phyloP scores from a whole-genome alignment of 2,888 invertebrate genomes.

The Sinopyrophorus schimmeli region DNA sequence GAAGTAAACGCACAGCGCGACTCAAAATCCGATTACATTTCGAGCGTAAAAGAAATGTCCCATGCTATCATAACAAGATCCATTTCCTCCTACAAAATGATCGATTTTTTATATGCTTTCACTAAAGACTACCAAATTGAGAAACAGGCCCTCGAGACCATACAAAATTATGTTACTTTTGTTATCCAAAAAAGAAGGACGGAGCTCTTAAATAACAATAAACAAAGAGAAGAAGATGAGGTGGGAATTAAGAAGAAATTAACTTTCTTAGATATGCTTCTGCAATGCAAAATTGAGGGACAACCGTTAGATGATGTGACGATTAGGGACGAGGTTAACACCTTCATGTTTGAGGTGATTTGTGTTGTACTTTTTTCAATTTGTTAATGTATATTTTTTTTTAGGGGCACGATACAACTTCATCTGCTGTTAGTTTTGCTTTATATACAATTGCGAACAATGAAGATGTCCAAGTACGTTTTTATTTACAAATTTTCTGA shows the following conservation, averaged over 20 bases:
- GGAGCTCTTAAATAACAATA: conserved; percentile 36
- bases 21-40: conserved; percentile 71
- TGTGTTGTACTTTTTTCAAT: neutral
- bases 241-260: conserved; percentile 59
- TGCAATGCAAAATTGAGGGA: conserved; percentile 60
- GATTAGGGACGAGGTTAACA: conserved; percentile 72
- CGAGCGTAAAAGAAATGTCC: conserved; percentile 64
- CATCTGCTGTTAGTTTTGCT: conserved; percentile 55
- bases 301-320: conserved; percentile 61
- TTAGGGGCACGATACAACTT: conserved; percentile 58
- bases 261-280: conserved; percentile 69
- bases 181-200: conserved; percentile 58
- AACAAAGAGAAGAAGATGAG: conserved; percentile 17
- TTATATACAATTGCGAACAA: conserved; percentile 54
- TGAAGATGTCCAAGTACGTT: conserved; percentile 50
- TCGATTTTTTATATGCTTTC: conserved; percentile 44
- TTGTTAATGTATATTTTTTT: conserved; percentile 1
- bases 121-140: conserved; percentile 54
- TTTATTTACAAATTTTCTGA: neutral
- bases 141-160: conserved; percentile 53
- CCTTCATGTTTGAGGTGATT: conserved; percentile 72
- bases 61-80: conserved; percentile 43
- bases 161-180: conserved; percentile 60
- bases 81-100: conserved; percentile 56
- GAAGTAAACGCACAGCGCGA: conserved; percentile 72